Evolutionary conservation across 2,113 vertebrate genomes (phyloP).

Genomic region (Falco punctatus): DNA sequence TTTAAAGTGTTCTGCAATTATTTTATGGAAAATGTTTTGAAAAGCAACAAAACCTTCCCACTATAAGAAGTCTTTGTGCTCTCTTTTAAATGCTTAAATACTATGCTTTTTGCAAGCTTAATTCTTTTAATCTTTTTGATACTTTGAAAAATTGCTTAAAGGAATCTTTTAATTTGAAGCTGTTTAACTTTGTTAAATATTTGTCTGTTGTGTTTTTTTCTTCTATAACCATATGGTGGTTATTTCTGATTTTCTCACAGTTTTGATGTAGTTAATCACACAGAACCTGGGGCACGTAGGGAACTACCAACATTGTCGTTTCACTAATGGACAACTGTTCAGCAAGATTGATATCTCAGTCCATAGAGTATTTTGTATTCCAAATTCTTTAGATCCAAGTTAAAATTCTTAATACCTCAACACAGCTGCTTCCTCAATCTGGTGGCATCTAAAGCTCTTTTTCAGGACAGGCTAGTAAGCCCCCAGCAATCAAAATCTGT

Average conservation of each 20-base stretch:
- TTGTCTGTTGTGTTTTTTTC: not conserved
- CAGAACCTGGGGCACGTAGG: not conserved
- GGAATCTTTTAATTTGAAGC: not conserved
- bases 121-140: not conserved
- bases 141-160: not conserved
- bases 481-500: not conserved
- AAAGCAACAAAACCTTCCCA: not conserved
- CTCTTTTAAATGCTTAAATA: not conserved
- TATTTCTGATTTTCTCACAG: not conserved
- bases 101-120: not conserved
- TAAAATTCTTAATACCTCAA: not conserved
- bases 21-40: not conserved
- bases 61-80: not conserved
- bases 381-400: not conserved
- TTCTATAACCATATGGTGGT: not conserved
- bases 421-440: not conserved
- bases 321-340: not conserved
- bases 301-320: not conserved
- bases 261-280: not conserved
- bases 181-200: not conserved
- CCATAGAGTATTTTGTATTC: not conserved
- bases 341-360: not conserved
- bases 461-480: not conserved
- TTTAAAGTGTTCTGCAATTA: not conserved
- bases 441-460: not conserved